Percentiles rank a stretch among this genome's conserved stretches.
These are phyloP conservation scores for Dysdera silvatica DNA, from an alignment of 1,140 invertebrate genomes.

Conservation along the genomic window DNA sequence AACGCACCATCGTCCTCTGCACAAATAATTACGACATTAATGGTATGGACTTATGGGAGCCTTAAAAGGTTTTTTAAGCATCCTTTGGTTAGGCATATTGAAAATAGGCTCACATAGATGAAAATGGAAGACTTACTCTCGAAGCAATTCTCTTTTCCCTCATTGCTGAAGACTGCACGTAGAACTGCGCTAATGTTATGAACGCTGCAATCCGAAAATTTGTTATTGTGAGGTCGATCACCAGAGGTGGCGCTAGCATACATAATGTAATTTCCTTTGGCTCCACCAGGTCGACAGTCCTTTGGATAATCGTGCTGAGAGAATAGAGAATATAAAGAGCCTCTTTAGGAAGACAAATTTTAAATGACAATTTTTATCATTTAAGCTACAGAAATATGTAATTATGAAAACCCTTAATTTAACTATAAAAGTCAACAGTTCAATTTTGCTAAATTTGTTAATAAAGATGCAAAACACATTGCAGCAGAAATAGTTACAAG, in stretches of 20 bases:
- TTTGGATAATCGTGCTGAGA: slow-evolving; percentile 81
- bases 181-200: slow-evolving; percentile 91
- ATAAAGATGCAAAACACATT: no score
- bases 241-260: slow-evolving; percentile 74
- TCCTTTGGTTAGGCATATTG: not conserved
- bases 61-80: not conserved
- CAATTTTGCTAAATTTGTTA: no score
- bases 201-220: slow-evolving; percentile 78
- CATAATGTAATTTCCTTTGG: slow-evolving; percentile 59
- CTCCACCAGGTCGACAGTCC: slow-evolving; percentile 80
- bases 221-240: slow-evolving; percentile 92
- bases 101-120: not conserved
- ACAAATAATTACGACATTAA: slow-evolving; percentile 30
- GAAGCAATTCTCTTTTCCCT: slow-evolving; percentile 94
- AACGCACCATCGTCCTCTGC: slow-evolving; percentile 82
- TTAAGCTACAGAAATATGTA: slow-evolving; percentile 23
- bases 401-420: not conserved
- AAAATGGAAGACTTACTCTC: slow-evolving; percentile 51
- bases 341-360: not conserved
- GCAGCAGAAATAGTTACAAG: no score
- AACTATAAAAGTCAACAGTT: no score
- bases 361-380: not conserved
- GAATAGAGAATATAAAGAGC: not conserved
- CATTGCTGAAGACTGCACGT: slow-evolving; percentile 69
- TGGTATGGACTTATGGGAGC: not conserved